A percentile compares a stretch with the other conserved stretches of the same genome.
phyloP scores from a whole-genome alignment of 2,888 invertebrate genomes.

The Dorcus hopei region DNA sequence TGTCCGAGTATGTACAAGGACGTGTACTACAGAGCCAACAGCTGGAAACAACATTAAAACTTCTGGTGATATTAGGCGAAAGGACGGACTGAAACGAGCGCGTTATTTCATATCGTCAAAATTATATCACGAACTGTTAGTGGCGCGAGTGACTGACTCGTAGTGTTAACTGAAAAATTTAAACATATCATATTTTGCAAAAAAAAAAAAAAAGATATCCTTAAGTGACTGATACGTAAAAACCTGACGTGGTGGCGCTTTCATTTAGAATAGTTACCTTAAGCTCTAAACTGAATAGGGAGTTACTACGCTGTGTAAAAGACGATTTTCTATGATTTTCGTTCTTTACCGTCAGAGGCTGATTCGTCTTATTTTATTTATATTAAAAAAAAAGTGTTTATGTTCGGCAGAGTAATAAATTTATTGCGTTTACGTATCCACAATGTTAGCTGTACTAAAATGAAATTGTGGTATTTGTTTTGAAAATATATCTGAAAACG shows the following conservation, averaged over 20 bases:
- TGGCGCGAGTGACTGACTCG: conserved; percentile 27
- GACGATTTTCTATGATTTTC: no score
- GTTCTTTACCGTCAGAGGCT: no score
- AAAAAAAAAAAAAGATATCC: conserved; percentile 26
- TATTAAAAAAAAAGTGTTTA: no score
- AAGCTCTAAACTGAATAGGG: background rate
- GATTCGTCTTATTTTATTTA: no score
- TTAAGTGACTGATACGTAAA: conserved; percentile 35
- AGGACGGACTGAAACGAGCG: conserved; percentile 7
- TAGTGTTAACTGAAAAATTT: conserved; percentile 33
- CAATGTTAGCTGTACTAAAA: background rate
- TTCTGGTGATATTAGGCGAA: conserved; percentile 3
- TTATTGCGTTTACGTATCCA: background rate
- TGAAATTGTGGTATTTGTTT: background rate
- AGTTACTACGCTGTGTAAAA: no score
- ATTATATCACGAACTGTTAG: conserved; percentile 18
- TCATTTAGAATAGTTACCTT: conserved; percentile 29
- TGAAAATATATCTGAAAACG: background rate
- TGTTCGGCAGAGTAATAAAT: no score
- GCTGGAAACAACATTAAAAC: conserved; percentile 77
- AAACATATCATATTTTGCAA: conserved; percentile 46
- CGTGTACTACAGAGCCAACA: conserved; percentile 90
- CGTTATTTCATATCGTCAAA: conserved; percentile 13
- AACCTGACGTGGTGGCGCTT: conserved; percentile 38
- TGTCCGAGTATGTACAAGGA: conserved; percentile 91